These are phyloP conservation scores for Eubasilissa splendida DNA, from an alignment of 2,888 invertebrate genomes.

Conservation along the genomic window DNA sequence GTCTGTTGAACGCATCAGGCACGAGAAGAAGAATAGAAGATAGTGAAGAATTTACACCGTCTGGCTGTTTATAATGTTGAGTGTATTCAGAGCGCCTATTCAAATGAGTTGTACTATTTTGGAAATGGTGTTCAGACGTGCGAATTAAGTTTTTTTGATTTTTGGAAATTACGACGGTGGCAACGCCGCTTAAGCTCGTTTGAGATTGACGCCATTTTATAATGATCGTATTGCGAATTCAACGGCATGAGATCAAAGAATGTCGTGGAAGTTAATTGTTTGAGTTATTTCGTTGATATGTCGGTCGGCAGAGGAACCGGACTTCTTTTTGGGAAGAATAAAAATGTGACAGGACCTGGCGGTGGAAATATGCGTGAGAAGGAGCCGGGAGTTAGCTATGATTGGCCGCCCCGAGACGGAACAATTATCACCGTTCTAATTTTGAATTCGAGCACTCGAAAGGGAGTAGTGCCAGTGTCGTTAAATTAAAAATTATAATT, in stretches of 20 bases:
- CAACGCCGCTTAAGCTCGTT: conserved; percentile 3
- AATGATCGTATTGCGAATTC: conserved; percentile 27
- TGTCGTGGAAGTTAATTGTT: conserved; percentile 33
- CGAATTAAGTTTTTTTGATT: no score
- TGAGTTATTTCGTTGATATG: conserved; percentile 39
- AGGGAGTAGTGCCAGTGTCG: no score
- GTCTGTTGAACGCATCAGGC: no score
- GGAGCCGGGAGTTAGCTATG: not conserved
- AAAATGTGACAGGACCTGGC: conserved; percentile 30
- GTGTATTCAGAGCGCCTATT: no score
- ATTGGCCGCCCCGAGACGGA: not conserved
- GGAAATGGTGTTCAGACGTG: no score
- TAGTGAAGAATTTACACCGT: no score
- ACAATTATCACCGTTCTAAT: no score
- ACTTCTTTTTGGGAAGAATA: conserved; percentile 1
- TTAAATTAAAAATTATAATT: no score
- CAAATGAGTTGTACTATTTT: no score
- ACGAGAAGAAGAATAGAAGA: no score
- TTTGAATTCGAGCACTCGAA: no score
- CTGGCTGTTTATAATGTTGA: no score
- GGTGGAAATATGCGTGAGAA: conserved; percentile 28
- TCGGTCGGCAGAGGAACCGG: conserved; percentile 21
- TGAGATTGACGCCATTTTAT: conserved; percentile 31
- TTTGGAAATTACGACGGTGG: not conserved
- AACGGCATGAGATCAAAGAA: conserved; percentile 19